phyloP scores from a whole-genome alignment of 1,140 invertebrate genomes.

The Caerostris extrusa region DNA sequence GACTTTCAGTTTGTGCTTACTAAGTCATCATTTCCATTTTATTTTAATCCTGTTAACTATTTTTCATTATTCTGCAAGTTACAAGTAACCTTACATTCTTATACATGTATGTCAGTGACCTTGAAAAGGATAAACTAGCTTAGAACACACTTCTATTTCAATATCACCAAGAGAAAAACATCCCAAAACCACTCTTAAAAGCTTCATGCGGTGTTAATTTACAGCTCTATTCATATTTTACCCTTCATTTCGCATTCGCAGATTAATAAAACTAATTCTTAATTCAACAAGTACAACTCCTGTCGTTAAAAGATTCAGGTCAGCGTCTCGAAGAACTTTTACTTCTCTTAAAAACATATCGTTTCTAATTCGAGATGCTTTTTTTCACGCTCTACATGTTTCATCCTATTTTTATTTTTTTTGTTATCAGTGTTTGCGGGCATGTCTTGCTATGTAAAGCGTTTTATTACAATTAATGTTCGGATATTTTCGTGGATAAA shows the following conservation, averaged over 20 bases:
- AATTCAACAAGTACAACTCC: neutral
- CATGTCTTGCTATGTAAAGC: neutral
- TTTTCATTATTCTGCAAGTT: too few relatives aligned
- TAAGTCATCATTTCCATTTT: too few relatives aligned
- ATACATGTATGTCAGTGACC: too few relatives aligned
- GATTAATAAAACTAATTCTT: neutral
- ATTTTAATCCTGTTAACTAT: too few relatives aligned
- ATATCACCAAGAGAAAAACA: neutral
- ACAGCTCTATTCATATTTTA: neutral
- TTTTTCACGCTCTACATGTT: slow-evolving; percentile 18
- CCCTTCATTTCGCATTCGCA: neutral
- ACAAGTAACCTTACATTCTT: too few relatives aligned
- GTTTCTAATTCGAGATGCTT: slow-evolving; percentile 4
- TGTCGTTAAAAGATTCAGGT: slow-evolving; percentile 26
- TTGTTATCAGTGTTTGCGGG: neutral
- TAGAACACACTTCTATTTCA: neutral
- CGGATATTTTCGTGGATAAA: neutral
- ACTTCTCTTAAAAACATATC: neutral
- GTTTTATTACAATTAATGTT: neutral
- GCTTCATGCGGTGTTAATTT: neutral
- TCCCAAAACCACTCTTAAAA: neutral
- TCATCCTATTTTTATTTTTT: neutral
- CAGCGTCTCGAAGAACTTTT: neutral
- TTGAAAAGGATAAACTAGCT: too few relatives aligned
- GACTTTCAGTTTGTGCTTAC: too few relatives aligned